Evolutionary conservation across 2,113 vertebrate genomes (phyloP).

Genomic region (Sialia sialis): DNA sequence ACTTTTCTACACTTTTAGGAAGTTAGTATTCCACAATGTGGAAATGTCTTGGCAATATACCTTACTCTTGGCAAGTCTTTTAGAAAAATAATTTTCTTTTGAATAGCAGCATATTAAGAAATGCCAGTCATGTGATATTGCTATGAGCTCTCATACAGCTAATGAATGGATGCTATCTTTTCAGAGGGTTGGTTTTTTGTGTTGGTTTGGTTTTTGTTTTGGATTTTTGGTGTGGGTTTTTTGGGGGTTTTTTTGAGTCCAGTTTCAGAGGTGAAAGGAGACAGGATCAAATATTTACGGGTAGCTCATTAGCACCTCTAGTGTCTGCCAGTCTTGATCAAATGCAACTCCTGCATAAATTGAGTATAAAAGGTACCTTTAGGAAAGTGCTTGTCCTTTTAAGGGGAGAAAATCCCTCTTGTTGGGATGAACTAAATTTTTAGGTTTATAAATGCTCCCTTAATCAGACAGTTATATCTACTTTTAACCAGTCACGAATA

Average conservation of each 20-base stretch:
- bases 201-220: background rate
- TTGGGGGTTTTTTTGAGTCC: background rate
- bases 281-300: background rate
- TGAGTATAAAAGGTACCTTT: background rate
- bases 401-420: background rate
- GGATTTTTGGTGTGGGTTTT: background rate
- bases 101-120: background rate
- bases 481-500: slow-evolving; percentile 52
- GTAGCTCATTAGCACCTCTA: slow-evolving; percentile 44
- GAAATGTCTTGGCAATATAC: background rate
- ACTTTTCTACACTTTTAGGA: background rate
- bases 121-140: background rate
- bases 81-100: background rate
- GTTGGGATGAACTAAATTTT: background rate
- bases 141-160: background rate
- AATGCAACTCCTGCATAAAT: background rate
- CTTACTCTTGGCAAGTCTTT: background rate
- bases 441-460: background rate
- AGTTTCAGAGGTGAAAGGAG: background rate
- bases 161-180: background rate
- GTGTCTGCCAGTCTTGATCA: slow-evolving; percentile 5
- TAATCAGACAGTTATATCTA: background rate
- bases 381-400: background rate
- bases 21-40: background rate
- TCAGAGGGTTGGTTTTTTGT: background rate